Base-by-base conservation (phyloP, 2,888 invertebrate species). In the Xestia xanthographa region DNA sequence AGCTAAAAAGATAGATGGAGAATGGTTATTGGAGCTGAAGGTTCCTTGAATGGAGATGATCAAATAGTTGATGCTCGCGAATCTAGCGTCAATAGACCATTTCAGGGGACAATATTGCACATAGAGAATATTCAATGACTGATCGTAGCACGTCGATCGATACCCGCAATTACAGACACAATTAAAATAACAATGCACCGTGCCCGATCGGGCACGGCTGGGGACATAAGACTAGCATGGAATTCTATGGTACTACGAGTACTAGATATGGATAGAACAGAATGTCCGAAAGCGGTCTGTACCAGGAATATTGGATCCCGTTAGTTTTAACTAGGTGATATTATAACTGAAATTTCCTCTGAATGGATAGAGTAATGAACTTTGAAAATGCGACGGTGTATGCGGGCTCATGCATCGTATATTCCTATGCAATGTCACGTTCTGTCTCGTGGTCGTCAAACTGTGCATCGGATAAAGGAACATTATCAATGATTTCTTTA, bases 351-450 rank as follows among this genome's bases (percentile, higher is more conserved):
- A 29, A 29, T 12, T 1, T 53, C 14, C 11, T 50, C 17, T n/a
- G n/a, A n/a, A n/a, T 48, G n/a, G 17, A 22, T 12, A 58, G 0
- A 53, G 60, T 66, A 70, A 79, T 73, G 68, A 75, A 75, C 81
- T 70, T 67, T 75, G 43, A 72, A 79, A 48, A 66, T 66, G 63
- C 34, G 60, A 12, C n/a, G 12, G 17, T 53, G 66, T 34, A 53
- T 53, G 50, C 66, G 62, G 56, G 62, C 20, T 17, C 12, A 48
- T 73, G 43, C n/a, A 75, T 68, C 58, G 50, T 72, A 72, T 56
- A 56, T 56, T 56, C 56, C 14, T 56, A 20, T 84, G 66, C 69
- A 66, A 53, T 48, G 53, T 67, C 84, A 80, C 80, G 80, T 70
- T 66, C 48, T 48, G 43, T 38, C 43, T 26, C 56, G 53, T 50